Base-by-base conservation (phyloP, 2,113 vertebrate species). In the Typhlomys cinereus region DNA sequence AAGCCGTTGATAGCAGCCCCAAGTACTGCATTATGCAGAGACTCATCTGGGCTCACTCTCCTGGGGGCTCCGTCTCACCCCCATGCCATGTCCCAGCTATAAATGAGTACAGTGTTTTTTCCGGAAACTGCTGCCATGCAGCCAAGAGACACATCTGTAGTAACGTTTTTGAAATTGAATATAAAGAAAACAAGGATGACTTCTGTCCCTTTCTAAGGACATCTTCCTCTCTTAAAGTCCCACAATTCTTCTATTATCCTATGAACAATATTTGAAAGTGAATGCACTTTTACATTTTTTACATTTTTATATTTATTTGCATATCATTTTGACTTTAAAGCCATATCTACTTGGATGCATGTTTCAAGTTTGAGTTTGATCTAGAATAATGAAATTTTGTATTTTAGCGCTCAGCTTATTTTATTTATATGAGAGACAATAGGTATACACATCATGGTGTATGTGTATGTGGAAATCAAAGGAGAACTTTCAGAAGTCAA, bases 31-130 rank as follows among this genome's bases (percentile, higher is more conserved):
- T 94, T 97, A 61, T 90, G 12, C 90, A 66, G 27, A 29, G 90
- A 46, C 92, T 96, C 85, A 95, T 98, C 93, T 93, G 90, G 81
- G 80, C 54, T 97, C 84, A 34, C 29, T 89, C 95, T 74, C 41
- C 91, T 89, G 50, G 57, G 79, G 88, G 78, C 85, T 54, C 94
- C 85, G 73, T 85, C 82, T 96, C 89, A 76, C 66, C 54, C 52
- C 66, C 61, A 82, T 2, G 44, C 76, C 85, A 54, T 20, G 82
- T 89, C 92, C 94, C 67, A 85, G 39, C 46, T 78, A 87, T 96
- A 92, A 98, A 98, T 88, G 73, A 96, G 85, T 74, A 82, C 86
- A 95, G 92, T 97, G 97, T 97, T 97, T 95, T 84, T 90, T 93
- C 41, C 0, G 71, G 83, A 91, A 90, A 79, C 17, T n/a, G 15